Base-by-base conservation (phyloP, 2,797 vertebrate genomes). In the Fistularia tabacaria region DNA sequence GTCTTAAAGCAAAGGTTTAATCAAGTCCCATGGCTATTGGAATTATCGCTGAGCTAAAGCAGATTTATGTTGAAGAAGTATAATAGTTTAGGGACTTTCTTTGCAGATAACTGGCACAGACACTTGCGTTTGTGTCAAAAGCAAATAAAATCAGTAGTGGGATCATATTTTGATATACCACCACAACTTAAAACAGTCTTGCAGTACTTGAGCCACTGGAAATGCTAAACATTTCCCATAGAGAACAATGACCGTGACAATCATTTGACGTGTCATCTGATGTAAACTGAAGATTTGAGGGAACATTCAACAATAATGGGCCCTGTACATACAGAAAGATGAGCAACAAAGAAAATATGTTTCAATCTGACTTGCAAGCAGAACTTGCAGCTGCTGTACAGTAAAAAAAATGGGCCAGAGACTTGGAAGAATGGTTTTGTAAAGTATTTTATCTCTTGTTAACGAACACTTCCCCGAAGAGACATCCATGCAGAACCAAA, bases 1-100 rank as follows among this genome's bases (percentile, higher is more conserved):
- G 81, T 84, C 73, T 71, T 71, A 81, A 82, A 85, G 81, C 77
- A 86, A 89, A 79, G 76, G 80, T 85, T 89, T 88, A 84, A 87
- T 88, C 83, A 79, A 79, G 82, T 78, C 76, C 83, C 76, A 77
- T 41, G 74, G 63, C 68, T 83, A 62, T 83, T 76, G 80, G 83
- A 87, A 87, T 89, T 88, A 86, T 79, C 77, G 59, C 71, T 64
- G 37, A 71, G 76, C 81, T 82, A 80, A 88, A 84, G 85, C 84
- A 81, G 84, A 84, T 87, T 86, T 83, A 62, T 75, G 72, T 67
- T 65, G 71, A 80, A 48, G 62, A 69, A 69, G 57, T 56, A 77
- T 72, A 66, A 81, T 54, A 70, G 67, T 80, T 85, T 62, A 42
- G 45, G 71, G 74, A 64, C 49, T 71, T 82, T 65, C 68, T 67